These are phyloP conservation scores for Emydura subglobosa DNA, from an alignment of 2,113 vertebrate species.

Conservation along the genomic window DNA sequence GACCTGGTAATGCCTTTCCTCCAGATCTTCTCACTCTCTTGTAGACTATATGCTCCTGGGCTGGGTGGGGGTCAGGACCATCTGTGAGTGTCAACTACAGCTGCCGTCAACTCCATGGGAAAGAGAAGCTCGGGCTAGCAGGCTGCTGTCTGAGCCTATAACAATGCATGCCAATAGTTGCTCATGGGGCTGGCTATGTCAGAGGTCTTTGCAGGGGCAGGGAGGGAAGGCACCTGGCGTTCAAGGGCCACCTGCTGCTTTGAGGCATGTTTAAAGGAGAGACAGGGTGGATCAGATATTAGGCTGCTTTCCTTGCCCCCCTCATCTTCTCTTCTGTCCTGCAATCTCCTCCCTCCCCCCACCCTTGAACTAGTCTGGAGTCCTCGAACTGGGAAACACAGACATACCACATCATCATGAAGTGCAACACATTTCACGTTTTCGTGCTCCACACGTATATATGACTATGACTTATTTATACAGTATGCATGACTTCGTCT, in stretches of 20 bases:
- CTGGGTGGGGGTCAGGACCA: neutral
- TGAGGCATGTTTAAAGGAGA: neutral
- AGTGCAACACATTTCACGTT: neutral
- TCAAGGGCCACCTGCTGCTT: neutral
- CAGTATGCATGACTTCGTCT: fast-evolving
- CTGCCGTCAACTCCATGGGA: neutral
- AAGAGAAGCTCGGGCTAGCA: neutral
- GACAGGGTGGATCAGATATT: neutral
- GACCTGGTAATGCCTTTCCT: neutral
- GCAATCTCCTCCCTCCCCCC: neutral
- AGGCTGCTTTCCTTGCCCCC: neutral
- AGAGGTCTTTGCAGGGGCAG: neutral
- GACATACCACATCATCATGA: neutral
- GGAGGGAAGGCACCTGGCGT: neutral
- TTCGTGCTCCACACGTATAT: neutral
- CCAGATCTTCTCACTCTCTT: neutral
- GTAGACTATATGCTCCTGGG: neutral
- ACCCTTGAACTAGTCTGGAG: neutral
- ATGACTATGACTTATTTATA: neutral
- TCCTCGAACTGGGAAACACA: neutral
- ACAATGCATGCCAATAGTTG: neutral
- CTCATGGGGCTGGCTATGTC: neutral
- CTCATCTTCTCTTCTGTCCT: neutral
- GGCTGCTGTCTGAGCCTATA: neutral
- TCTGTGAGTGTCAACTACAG: fast-evolving